phyloP scores from a whole-genome alignment of 2,888 invertebrate genomes.

The Sicus ferrugineus region DNA sequence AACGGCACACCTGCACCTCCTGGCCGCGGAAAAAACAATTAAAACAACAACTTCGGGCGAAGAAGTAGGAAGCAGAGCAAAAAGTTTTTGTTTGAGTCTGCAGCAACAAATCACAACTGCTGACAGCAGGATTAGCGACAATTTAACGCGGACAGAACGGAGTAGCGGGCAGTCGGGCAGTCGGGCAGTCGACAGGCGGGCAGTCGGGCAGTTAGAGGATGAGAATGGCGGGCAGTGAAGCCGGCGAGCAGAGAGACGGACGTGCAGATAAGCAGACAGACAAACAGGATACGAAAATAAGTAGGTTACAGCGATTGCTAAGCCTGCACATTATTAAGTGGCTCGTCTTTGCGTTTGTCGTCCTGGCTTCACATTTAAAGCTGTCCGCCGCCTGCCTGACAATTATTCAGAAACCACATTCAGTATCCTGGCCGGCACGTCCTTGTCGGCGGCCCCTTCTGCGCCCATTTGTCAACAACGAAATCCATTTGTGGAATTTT shows the following conservation, averaged over 20 bases:
- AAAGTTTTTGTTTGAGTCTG: background rate
- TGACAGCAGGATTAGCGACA: constrained; percentile 15
- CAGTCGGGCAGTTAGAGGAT: background rate
- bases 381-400: too few species aligned
- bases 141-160: constrained; percentile 1
- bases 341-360: too few species aligned
- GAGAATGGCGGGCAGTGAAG: background rate
- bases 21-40: constrained; percentile 1
- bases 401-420: too few species aligned
- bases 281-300: too few species aligned
- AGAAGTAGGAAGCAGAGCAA: background rate
- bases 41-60: background rate
- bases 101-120: constrained; percentile 17
- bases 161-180: background rate
- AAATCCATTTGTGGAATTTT: background rate
- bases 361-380: too few species aligned
- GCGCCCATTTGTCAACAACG: background rate
- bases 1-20: background rate
- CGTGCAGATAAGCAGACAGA: background rate
- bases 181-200: too few species aligned
- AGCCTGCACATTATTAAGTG: too few species aligned
- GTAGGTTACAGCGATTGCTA: too few species aligned
- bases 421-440: too few species aligned
- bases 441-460: too few species aligned
- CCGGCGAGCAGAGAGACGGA: background rate